Evolutionary conservation across 2,888 invertebrate species (phyloP).

Genomic region (Amiota mariae): DNA sequence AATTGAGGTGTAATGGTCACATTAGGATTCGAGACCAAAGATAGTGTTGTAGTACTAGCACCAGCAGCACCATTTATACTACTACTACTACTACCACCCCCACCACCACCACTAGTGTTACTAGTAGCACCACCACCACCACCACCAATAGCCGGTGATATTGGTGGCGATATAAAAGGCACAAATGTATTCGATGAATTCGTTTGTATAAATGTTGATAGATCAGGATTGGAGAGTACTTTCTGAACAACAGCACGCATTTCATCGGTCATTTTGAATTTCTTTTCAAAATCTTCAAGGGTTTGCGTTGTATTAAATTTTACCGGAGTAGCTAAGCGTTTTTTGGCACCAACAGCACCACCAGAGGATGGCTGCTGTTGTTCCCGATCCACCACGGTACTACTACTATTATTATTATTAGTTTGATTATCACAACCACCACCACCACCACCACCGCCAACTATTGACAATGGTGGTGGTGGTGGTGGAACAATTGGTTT

Average conservation of each 20-base stretch:
- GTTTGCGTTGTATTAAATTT: conserved; percentile 66
- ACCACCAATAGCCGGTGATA: conserved; percentile 67
- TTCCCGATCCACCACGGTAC: conserved; percentile 57
- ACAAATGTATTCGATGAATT: conserved; percentile 65
- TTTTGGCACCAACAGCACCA: conserved; percentile 10
- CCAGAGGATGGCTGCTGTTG: conserved; percentile 50
- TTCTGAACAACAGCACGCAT: conserved; percentile 72
- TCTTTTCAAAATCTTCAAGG: conserved; percentile 69
- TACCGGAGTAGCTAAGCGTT: conserved; percentile 50
- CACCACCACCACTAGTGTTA: not conserved
- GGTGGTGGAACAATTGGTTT: conserved; percentile 56
- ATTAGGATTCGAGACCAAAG: conserved; percentile 70
- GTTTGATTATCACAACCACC: not conserved
- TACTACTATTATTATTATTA: conserved; percentile 8
- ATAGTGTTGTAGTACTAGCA: conserved; percentile 57
- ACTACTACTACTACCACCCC: not conserved
- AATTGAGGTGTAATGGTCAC: conserved; percentile 68
- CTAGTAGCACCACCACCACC: conserved; percentile 34
- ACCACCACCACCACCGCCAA: conserved; percentile 8
- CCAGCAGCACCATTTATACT: not conserved
- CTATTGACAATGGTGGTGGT: conserved; percentile 38
- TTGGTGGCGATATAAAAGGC: conserved; percentile 71
- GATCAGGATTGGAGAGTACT: conserved; percentile 70
- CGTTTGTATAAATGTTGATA: conserved; percentile 71
- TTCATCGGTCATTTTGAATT: conserved; percentile 72